A percentile compares a stretch with the other conserved stretches of the same genome.
phyloP scores from a whole-genome alignment of 2,113 vertebrate species.

The Capra hircus region DNA sequence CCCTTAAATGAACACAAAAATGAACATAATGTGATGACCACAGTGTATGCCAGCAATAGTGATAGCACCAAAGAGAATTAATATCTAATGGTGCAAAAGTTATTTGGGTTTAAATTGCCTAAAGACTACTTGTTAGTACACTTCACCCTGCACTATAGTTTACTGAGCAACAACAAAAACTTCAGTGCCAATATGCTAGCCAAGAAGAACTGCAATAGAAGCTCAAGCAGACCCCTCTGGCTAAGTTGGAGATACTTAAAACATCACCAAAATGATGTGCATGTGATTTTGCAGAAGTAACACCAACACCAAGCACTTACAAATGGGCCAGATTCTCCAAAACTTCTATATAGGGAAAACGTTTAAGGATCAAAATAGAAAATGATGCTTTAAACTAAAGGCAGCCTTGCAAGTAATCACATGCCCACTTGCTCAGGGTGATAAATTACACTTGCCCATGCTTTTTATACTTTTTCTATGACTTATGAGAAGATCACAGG shows the following conservation, averaged over 20 bases:
- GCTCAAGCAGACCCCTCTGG: neutral
- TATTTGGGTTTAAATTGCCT: neutral
- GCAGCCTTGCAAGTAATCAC: constrained; percentile 55
- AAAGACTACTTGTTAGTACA: neutral
- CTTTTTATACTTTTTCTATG: constrained; percentile 48
- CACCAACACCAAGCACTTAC: constrained; percentile 22
- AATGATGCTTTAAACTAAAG: constrained; percentile 54
- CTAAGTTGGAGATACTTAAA: neutral
- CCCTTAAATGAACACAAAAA: neutral
- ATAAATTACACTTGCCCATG: constrained; percentile 52
- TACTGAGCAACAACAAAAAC: neutral
- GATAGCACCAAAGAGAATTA: neutral
- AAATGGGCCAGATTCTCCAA: constrained; percentile 53
- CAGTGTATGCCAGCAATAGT: neutral
- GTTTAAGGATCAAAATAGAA: constrained; percentile 58
- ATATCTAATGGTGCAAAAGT: neutral
- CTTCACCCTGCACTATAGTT: neutral
- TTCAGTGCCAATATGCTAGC: neutral
- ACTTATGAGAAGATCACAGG: constrained; percentile 50
- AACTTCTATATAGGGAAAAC: constrained; percentile 32
- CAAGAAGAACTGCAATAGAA: neutral
- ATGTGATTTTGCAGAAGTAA: constrained; percentile 22
- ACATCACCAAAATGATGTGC: neutral
- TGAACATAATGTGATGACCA: neutral
- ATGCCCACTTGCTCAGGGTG: constrained; percentile 45